Percentiles rank a stretch among this genome's conserved stretches.
Evolutionary conservation across 2,113 vertebrate species (phyloP).

Genomic region (Acanthochromis polyacanthus): DNA sequence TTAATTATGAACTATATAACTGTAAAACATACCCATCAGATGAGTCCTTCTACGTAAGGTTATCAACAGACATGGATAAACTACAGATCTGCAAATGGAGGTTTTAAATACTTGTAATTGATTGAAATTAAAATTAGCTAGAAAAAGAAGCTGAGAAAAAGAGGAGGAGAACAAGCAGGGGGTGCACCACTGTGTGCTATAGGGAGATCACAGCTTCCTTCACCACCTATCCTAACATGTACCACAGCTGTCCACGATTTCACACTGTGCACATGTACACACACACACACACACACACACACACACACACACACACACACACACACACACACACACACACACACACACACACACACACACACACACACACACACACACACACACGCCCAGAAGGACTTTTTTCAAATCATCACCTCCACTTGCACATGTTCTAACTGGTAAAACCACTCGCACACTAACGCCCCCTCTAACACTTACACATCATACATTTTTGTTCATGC

Average conservation of each 20-base stretch:
- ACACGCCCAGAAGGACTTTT: constrained; percentile 49
- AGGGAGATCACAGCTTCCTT: constrained; percentile 21
- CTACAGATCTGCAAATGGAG: not conserved
- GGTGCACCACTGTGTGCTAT: not conserved
- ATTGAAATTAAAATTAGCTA: not conserved
- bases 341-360: constrained; percentile 27
- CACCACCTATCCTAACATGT: constrained; percentile 39
- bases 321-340: constrained; percentile 22
- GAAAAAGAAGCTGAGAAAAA: not conserved
- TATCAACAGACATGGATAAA: too few species aligned
- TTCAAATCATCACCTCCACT: constrained; percentile 48
- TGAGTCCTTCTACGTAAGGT: too few species aligned
- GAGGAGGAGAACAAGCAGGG: not conserved
- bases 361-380: constrained; percentile 16
- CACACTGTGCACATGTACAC: constrained; percentile 52
- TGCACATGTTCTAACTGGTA: constrained; percentile 58
- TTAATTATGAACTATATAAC: too few species aligned
- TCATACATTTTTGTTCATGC: constrained; percentile 43
- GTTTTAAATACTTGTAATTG: too few species aligned
- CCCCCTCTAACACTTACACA: constrained; percentile 39
- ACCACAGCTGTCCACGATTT: constrained; percentile 42
- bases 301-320: constrained; percentile 23
- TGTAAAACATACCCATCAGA: too few species aligned
- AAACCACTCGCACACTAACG: constrained; percentile 28
- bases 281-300: constrained; percentile 18